Evolutionary conservation across 2,888 invertebrate genomes (phyloP), one percentile per base, ranked within the genome.

Genomic region (Crepidodera aurea): DNA sequence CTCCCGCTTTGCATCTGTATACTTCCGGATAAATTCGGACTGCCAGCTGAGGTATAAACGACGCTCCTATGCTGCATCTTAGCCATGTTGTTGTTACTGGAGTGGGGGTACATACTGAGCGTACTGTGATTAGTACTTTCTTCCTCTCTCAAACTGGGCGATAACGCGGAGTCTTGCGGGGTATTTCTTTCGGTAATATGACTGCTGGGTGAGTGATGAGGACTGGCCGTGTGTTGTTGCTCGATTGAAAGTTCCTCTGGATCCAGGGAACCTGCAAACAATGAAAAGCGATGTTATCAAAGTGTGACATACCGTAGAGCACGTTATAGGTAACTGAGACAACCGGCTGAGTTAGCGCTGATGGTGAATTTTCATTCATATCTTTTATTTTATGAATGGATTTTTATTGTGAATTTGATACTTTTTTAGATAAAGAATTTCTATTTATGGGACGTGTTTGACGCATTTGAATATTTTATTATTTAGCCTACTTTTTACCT

Each of bases 161-260:
- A 89, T 73, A 79, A 68, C 34, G 76, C 75, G 60, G 75, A 76
- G 42, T 78, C 80, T 86, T 84, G 76, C 80, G 86, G 77, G 84
- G 85, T 82, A 27, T 82, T 81, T 1, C 86, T 76, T 34, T 86
- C 84, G 8, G 83, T 83, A 39, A 86, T 74, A 25, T 85, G 76
- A 16, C 85, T 76, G 69, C 72, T 71, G 29, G 79, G 78, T 37
- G 78, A 77, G 42, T 77, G 77, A 60, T 59, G 44, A 69, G 71
- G 51, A 68, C 71, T 54, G 66, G 68, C 19, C 27, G 76, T 81
- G 78, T 79, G 82, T 66, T 81, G 86, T 75, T 82, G 87, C 75
- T 88, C 88, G 77, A 92, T 82, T 29, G 91, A 90, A 15, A 92
- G 81, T 79, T 92, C 92, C 80, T 92, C 92, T 74, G 91, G 89